Base-by-base conservation (phyloP, 2,888 invertebrate genomes). In the Linyphia triangularis region DNA sequence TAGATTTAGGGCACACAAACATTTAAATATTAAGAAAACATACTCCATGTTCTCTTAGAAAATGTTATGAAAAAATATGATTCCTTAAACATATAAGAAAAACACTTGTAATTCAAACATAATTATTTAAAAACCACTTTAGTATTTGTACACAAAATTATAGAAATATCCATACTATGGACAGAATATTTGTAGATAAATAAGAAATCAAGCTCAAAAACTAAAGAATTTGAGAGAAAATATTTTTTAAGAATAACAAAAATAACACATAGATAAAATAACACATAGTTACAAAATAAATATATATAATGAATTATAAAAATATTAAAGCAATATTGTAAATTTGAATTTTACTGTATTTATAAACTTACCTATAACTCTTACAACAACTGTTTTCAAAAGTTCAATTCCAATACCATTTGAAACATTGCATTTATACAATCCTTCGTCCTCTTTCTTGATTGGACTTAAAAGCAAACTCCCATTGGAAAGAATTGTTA, bases 351-450 rank as follows among this genome's bases (percentile, higher is more conserved):
- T 9, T 16, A 57, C 13, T 33, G 4, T 33, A 9, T 33, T 33
- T 33, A 33, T 6, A 43, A 16, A 28, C 78, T n/a, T 88, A 88
- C 88, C 88, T 75, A 88, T 82, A 4, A 88, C 88, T 59, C 43
- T 51, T 0, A 88, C 13, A n/a, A 57, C 22, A 26, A 82, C 30
- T 6, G 82, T 65, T 59, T 88, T 88, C 7, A 75, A 19, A 6
- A 88, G 37, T 16, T 73, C 2, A 30, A 9, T 26, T 43, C 88
- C 88, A 22, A 88, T 75, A 9, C 67, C 88, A 24, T 88, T 88
- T 0, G 81, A 61, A 13, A 75, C 59, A 26, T 88, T 78, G n/a
- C 88, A 88, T 51, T 67, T 82, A n/a, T 88, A 88, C n/a, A 81
- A 43, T 7, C 88, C 88, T 69, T 88, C 88, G 22, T 82, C 88